A percentile compares a stretch with the other conserved stretches of the same genome.
Conservation (phyloP, 1,140 invertebrate genomes). For the Drosophila funebris region DNA sequence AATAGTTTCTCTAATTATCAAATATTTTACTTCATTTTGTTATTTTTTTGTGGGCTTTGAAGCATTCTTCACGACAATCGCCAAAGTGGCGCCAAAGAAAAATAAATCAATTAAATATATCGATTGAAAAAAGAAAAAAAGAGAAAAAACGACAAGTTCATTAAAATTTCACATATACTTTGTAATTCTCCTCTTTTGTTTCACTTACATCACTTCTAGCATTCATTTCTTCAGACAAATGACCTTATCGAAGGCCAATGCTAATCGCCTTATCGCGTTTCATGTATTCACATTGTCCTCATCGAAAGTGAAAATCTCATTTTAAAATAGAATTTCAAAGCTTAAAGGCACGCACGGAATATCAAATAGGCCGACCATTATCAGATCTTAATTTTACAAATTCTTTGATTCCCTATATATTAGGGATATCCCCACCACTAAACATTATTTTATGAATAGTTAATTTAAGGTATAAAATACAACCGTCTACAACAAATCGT, state of each 20-base stretch:
- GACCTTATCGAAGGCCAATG: conserved; percentile 39
- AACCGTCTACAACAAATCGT: no score
- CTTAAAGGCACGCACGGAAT: not conserved
- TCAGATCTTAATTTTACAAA: no score
- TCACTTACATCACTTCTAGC: not conserved
- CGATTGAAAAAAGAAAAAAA: conserved; percentile 21
- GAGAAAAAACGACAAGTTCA: not conserved
- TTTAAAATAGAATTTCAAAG: not conserved
- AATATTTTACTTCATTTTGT: not conserved
- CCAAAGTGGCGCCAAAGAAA: conserved; percentile 34
- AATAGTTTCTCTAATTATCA: not conserved
- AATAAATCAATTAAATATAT: conserved; percentile 43
- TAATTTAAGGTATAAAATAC: no score
- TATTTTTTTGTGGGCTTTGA: not conserved
- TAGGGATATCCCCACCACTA: no score
- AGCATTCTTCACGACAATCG: conserved; percentile 7
- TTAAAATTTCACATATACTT: conserved; percentile 9
- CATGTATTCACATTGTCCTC: not conserved
- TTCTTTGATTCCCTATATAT: no score
- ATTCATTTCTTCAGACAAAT: conserved; percentile 4
- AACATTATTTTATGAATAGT: no score
- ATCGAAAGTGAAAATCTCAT: conserved; percentile 9
- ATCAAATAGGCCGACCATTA: no score
- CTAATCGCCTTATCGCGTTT: conserved; percentile 15
- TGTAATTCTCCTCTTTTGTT: conserved; percentile 5